Conservation (phyloP, 2,888 invertebrate genomes). For the Unio delphinus region DNA sequence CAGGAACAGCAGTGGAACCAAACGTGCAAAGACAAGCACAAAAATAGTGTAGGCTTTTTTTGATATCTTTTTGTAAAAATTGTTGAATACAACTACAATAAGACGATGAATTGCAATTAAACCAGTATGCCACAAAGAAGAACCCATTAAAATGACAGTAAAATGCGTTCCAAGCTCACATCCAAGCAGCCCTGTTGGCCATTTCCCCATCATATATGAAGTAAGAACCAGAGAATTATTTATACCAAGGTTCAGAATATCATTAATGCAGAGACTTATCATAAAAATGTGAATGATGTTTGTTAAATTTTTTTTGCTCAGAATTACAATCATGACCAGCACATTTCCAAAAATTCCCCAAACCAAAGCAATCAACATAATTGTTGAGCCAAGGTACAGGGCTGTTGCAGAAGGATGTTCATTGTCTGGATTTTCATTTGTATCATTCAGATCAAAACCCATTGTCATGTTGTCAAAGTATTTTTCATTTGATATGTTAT, state of each 20-base stretch:
- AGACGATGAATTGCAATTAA: conserved; percentile 68
- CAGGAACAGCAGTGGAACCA: conserved; percentile 63
- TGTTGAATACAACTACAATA: conserved; percentile 67
- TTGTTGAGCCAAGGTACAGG: conserved; percentile 54
- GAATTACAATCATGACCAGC: conserved; percentile 58
- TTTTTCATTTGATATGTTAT: too few relatives aligned
- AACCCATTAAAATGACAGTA: conserved; percentile 65
- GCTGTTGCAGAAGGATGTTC: conserved; percentile 50
- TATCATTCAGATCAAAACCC: not conserved
- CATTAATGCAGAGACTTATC: conserved; percentile 67
- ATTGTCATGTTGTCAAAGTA: too few relatives aligned
- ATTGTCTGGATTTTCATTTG: conserved; percentile 13
- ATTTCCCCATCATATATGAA: conserved; percentile 62
- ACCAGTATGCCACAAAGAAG: conserved; percentile 68
- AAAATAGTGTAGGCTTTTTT: conserved; percentile 65
- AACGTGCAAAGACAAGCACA: conserved; percentile 62
- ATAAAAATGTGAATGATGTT: conserved; percentile 69
- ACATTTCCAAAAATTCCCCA: conserved; percentile 62
- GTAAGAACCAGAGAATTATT: conserved; percentile 64
- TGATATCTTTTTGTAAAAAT: conserved; percentile 65
- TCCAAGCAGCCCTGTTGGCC: conserved; percentile 60
- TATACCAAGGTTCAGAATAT: conserved; percentile 62
- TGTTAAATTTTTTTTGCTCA: conserved; percentile 49
- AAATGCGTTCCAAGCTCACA: conserved; percentile 67
- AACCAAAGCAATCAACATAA: conserved; percentile 62